These are phyloP conservation scores for Lobophora halterata DNA, from an alignment of 2,888 invertebrate species.

Conservation along the genomic window DNA sequence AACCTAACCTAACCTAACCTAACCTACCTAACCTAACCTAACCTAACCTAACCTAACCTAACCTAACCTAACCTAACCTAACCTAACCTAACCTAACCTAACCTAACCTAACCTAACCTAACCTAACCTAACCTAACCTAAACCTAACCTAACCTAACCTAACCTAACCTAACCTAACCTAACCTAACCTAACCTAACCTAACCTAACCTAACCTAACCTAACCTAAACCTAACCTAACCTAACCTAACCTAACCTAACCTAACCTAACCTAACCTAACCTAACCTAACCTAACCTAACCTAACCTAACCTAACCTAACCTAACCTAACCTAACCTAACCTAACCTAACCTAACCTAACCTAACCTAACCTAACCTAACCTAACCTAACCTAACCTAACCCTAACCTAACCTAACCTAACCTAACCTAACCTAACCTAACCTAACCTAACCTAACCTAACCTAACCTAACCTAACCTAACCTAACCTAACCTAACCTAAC, in stretches of 20 bases:
- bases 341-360: conserved; percentile 25
- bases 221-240: conserved; percentile 26
- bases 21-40: conserved; percentile 23
- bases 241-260: conserved; percentile 22
- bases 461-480: conserved; percentile 30
- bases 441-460: conserved; percentile 29
- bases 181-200: conserved; percentile 24
- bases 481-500: conserved; percentile 28
- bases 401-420: conserved; percentile 24
- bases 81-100: conserved; percentile 21
- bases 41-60: conserved; percentile 24
- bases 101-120: conserved; percentile 29
- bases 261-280: conserved; percentile 21
- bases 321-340: conserved; percentile 20
- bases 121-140: conserved; percentile 31
- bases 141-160: conserved; percentile 27
- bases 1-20: conserved; percentile 25
- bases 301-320: conserved; percentile 24
- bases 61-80: conserved; percentile 23
- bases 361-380: conserved; percentile 21
- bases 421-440: conserved; percentile 28
- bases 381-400: conserved; percentile 22
- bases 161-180: conserved; percentile 28
- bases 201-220: conserved; percentile 26
- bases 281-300: conserved; percentile 22